These are phyloP conservation scores for Spizaetus ornatus DNA, from an alignment of 2,113 vertebrate species.

Conservation along the genomic window DNA sequence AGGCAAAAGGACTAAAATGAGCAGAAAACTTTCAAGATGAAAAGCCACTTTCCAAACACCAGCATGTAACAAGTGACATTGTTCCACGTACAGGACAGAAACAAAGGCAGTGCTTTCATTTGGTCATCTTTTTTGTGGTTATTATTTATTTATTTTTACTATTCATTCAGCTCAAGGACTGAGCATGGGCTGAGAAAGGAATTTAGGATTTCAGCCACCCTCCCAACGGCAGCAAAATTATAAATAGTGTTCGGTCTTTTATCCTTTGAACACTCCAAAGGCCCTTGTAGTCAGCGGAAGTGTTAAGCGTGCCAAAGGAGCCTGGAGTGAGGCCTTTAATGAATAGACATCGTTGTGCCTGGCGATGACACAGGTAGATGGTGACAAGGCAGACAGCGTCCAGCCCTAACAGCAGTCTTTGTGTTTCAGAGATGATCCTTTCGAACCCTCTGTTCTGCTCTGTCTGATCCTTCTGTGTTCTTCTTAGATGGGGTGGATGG, in stretches of 20 bases:
- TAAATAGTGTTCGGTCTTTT: constrained; percentile 34
- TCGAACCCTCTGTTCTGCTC: background rate
- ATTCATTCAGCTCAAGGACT: background rate
- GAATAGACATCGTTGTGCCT: constrained; percentile 10
- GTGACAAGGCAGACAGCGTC: constrained; percentile 27
- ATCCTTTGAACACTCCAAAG: background rate
- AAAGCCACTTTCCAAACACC: background rate
- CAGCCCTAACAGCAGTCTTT: background rate
- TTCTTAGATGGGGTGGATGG: background rate
- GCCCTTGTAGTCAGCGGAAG: background rate
- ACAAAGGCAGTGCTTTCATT: constrained; percentile 36
- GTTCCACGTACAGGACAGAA: background rate
- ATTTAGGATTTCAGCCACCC: background rate
- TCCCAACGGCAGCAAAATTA: constrained; percentile 15
- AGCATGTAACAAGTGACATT: background rate
- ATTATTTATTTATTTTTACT: constrained; percentile 35
- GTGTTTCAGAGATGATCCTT: constrained; percentile 1
- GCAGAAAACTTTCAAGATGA: background rate
- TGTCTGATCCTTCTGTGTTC: background rate
- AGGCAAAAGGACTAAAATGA: background rate
- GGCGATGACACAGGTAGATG: constrained; percentile 18
- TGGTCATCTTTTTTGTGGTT: background rate
- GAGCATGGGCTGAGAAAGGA: background rate
- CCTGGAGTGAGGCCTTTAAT: background rate
- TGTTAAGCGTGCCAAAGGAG: background rate